Evolutionary conservation across 2,113 vertebrate species (phyloP), one percentile per base, ranked within the genome.

Genomic region (Pampusana beccarii): DNA sequence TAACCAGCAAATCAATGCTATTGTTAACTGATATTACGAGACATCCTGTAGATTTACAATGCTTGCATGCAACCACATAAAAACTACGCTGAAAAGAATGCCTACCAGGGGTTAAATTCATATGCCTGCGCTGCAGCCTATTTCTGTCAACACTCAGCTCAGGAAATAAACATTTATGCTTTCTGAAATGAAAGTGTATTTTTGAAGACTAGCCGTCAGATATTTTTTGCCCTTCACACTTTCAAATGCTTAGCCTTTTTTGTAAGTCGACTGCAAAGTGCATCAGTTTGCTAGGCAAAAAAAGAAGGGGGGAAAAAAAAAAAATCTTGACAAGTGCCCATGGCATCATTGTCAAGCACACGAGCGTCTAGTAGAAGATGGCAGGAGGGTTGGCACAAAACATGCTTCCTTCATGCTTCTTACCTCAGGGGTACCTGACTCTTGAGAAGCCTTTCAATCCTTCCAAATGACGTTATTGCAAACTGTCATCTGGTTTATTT

Each of bases 191-290:
- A 95, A 97, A 98, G 98, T 98, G 98, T 98, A 98, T 98, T 98
- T 98, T 97, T 98, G 98, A 98, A 98, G 98, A 97, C 97, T 96
- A 95, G 97, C 98, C 97, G 95, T 98, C 98, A 98, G 98, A 98
- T 98, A 97, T 97, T 97, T 98, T 98, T 98, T 98, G 98, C 98
- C 98, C 98, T 98, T 98, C 98, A 98, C 98, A 98, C 98, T 98
- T 98, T 95, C 97, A 97, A 93, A 97, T 98, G 98, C 97, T 99
- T 98, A 98, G 98, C 97, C 98, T 98, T 98, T 98, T 98, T 98
- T 98, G 97, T 98, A 98, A 97, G 96, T 97, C 97, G 98, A 98
- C 98, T 98, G 97, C 97, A 98, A 98, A 98, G 97, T 98, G 96
- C 97, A 98, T 98, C 97, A 60, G 96, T 98, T 98, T 97, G 94